A percentile compares a stretch with the other conserved stretches of the same genome.
Evolutionary conservation across 2,888 invertebrate genomes (phyloP).

Genomic region (Iphiclides podalirius): DNA sequence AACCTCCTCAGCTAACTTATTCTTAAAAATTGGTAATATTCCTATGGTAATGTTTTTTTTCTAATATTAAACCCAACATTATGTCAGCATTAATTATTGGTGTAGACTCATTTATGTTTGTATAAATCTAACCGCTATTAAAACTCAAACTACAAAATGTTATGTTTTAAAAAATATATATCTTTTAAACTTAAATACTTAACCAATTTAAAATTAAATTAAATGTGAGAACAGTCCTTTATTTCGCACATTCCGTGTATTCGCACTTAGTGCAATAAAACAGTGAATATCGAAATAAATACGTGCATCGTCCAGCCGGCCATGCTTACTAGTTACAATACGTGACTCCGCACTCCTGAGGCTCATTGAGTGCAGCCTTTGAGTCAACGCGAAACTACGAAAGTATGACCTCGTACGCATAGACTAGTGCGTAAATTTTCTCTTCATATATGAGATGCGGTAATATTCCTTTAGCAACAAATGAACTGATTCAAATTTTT

Average conservation of each 20-base stretch:
- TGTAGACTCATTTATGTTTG: too few relatives aligned
- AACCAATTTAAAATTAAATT: too few relatives aligned
- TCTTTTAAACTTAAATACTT: too few relatives aligned
- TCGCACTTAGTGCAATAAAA: constrained; percentile 14
- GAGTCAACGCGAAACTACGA: constrained; percentile 30
- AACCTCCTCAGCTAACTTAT: too few relatives aligned
- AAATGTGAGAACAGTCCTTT: neutral
- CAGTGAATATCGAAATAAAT: constrained; percentile 8
- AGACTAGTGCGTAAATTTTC: neutral
- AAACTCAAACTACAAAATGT: too few relatives aligned
- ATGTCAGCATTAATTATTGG: too few relatives aligned
- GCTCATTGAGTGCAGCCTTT: constrained; percentile 55
- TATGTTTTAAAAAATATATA: too few relatives aligned
- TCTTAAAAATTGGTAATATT: too few relatives aligned
- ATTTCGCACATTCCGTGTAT: neutral
- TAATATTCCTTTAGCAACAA: neutral
- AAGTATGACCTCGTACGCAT: constrained; percentile 4
- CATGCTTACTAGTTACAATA: constrained; percentile 55
- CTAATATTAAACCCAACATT: too few relatives aligned
- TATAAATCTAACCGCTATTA: too few relatives aligned
- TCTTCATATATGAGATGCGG: neutral
- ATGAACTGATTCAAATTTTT: too few relatives aligned
- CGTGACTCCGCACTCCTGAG: constrained; percentile 64
- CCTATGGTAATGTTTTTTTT: too few relatives aligned
- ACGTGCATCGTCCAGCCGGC: constrained; percentile 19